A percentile compares a stretch with the other conserved stretches of the same genome.
phyloP scores from a whole-genome alignment of 53 echinoderm and acorn worm genomes.

The Holothuria scabra region DNA sequence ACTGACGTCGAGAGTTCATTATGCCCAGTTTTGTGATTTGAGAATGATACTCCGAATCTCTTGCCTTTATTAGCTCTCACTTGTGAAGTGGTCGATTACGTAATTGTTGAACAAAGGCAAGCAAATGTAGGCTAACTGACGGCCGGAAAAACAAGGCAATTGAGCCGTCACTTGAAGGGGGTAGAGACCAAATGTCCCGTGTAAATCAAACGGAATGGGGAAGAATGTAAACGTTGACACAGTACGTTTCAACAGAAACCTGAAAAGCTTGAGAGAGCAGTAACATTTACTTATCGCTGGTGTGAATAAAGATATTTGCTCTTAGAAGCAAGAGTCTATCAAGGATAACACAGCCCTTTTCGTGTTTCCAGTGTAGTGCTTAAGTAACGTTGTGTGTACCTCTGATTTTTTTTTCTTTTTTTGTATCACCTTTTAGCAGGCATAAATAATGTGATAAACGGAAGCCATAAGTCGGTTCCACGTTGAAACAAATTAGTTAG shows the following conservation, averaged over 20 bases:
- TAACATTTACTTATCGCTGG: constrained; percentile 8
- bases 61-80: constrained; percentile 27
- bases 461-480: no score
- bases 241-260: constrained; percentile 3
- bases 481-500: no score
- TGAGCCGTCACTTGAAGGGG: constrained; percentile 1
- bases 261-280: constrained; percentile 10
- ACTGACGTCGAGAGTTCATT: no score
- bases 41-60: constrained; percentile 32
- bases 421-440: no score
- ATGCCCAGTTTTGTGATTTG: neutral
- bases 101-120: constrained; percentile 27
- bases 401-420: no score
- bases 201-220: constrained; percentile 34
- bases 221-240: constrained; percentile 14
- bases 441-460: no score
- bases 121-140: constrained; percentile 19
- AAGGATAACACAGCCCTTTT: no score
- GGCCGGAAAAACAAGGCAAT: constrained; percentile 36
- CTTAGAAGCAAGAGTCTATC: no score
- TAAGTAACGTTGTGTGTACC: no score
- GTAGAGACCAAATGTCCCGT: neutral
- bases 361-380: no score
- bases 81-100: constrained; percentile 38
- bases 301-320: no score